Percentiles rank a stretch among this genome's conserved stretches.
These are phyloP conservation scores for Phymorhynchus buccinoides DNA, from an alignment of 1,140 invertebrate species.

Conservation along the genomic window DNA sequence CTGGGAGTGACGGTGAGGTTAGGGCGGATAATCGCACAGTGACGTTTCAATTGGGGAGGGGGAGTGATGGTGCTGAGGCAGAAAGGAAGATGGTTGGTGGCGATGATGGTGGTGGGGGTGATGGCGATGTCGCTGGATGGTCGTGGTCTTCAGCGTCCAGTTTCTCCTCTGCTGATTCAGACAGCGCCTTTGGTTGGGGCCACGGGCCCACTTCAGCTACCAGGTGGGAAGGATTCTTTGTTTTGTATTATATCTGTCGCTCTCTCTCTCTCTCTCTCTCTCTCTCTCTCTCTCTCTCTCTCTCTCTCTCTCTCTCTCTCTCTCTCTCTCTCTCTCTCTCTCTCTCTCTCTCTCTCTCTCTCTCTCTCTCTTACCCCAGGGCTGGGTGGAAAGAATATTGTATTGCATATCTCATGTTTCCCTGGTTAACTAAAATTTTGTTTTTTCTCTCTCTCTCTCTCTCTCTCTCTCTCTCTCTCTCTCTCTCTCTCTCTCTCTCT, in stretches of 20 bases:
- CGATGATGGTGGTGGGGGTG: background rate
- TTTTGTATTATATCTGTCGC: background rate
- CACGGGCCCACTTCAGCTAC: no score
- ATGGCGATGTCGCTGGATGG: background rate
- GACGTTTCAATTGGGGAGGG: conserved; percentile 28
- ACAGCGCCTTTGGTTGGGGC: background rate
- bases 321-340: background rate
- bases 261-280: background rate
- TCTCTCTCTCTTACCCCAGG: background rate
- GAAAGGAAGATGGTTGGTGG: no score
- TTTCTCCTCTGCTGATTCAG: conserved; percentile 13
- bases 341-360: background rate
- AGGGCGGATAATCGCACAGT: conserved; percentile 32
- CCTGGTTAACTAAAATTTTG: no score
- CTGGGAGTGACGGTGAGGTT: background rate
- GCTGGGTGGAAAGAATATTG: no score
- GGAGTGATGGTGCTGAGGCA: background rate
- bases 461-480: no score
- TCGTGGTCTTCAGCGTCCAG: background rate
- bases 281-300: background rate
- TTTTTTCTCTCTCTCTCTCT: no score
- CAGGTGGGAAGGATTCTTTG: background rate
- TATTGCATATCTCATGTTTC: no score
- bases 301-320: background rate
- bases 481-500: no score